Evolutionary conservation across 1,140 invertebrate genomes (phyloP), one percentile per base, ranked within the genome.

Genomic region (Nymphalis io): DNA sequence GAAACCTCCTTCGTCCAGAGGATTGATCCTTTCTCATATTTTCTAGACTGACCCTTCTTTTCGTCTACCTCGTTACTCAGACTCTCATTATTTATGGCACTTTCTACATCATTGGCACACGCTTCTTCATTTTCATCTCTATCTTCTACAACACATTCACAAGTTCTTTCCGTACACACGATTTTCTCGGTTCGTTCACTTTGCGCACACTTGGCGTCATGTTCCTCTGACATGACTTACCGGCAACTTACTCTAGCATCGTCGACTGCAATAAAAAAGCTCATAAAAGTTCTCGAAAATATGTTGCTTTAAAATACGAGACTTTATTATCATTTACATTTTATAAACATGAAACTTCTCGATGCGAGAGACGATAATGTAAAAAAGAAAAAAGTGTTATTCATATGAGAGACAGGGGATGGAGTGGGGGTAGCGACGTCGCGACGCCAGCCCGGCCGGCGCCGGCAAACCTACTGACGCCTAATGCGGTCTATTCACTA

Each of bases 391-490:
- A 21, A 62, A 68, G 44, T 70, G 67, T 27, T 44, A 67, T 55
- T n/a, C 53, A 70, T 59, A 61, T 46, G 59, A 63, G 67, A 60
- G 62, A 61, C 67, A 67, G 73, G 58, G 65, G 65, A 70, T 58
- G 75, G 20, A 72, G 74, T 55, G 75, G 76, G 70, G 53, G 70
- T 51, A 59, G 82, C 82, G 86, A 82, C 87, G 82, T 80, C 86
- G 81, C 80, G 87, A 88, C 87, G 87, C 87, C 86, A 91, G 86
- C 76, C 87, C 78, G 84, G 74, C 80, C 80, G 88, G 86, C 87
- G 87, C 88, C 88, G 70, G 57, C 46, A 78, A 78, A 74, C 79
- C 51, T 77, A 79, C 79, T 76, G 75, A 67, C 78, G 72, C 60
- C 81, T 84, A 85, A 82, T 83, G 72, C 75, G 62, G 59, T 73